Percentiles rank a stretch among this genome's conserved stretches.
Conservation (phyloP, 2,888 invertebrate species). For the Sceliomorpha sp. region DNA sequence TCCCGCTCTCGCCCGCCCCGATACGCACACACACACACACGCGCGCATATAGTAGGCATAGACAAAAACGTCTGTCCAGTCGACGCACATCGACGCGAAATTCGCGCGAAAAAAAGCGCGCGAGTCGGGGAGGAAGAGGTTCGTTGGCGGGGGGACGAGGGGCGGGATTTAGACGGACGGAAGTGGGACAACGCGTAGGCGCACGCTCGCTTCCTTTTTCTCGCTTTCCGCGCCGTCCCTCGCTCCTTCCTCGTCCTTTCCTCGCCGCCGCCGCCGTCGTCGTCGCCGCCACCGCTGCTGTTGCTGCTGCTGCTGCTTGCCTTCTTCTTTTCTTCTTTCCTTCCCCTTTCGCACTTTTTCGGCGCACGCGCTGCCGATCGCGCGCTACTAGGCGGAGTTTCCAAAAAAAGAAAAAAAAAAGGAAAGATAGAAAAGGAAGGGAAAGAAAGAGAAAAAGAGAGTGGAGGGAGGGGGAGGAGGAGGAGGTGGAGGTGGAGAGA, state of each 20-base stretch:
- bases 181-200: conserved; percentile 53
- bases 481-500: no score
- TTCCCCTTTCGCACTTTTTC: conserved; percentile 37
- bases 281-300: no score
- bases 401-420: conserved; percentile 57
- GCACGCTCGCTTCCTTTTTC: conserved; percentile 42
- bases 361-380: conserved; percentile 46
- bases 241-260: conserved; percentile 23
- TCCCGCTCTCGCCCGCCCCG: no score
- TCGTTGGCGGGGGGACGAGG: conserved; percentile 27
- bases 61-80: no score
- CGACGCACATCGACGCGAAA: conserved; percentile 37
- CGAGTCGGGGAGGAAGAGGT: conserved; percentile 34
- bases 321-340: conserved; percentile 31
- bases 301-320: no score
- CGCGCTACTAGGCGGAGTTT: conserved; percentile 73
- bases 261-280: no score
- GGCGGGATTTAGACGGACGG: conserved; percentile 34
- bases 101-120: conserved; percentile 45
- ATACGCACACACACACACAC: no score
- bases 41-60: no score
- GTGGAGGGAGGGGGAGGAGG: no score
- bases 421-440: conserved; percentile 27
- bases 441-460: conserved; percentile 26
- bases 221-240: conserved; percentile 45